These are phyloP conservation scores for Amphiprion percula DNA, from an alignment of 2,113 vertebrate genomes.

Conservation along the genomic window DNA sequence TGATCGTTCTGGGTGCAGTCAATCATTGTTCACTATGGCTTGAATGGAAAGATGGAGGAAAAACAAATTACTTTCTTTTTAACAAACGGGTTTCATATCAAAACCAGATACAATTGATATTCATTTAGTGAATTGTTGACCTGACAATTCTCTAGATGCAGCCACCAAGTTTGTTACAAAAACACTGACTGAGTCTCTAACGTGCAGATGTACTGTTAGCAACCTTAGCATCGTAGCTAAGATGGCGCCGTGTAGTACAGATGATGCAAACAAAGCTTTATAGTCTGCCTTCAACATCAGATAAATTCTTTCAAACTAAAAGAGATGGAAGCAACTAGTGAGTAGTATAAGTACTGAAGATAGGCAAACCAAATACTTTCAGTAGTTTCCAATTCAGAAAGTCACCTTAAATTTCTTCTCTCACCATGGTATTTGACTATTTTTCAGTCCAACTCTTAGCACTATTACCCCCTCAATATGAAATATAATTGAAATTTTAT, in stretches of 20 bases:
- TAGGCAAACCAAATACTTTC: background rate
- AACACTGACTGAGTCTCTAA: too few species aligned
- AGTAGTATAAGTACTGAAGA: background rate
- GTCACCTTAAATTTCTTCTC: background rate
- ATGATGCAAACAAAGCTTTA: too few species aligned
- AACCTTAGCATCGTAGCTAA: background rate
- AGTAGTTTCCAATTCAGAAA: background rate
- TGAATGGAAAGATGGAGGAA: background rate
- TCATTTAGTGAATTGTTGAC: too few species aligned
- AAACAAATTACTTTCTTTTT: background rate
- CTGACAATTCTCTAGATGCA: too few species aligned
- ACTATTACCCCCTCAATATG: background rate
- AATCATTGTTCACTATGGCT: background rate
- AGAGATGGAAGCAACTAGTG: background rate
- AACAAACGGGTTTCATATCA: background rate
- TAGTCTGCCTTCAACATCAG: too few species aligned
- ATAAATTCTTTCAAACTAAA: too few species aligned
- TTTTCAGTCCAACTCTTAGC: constrained; percentile 10
- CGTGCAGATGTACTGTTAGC: too few species aligned
- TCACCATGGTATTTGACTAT: constrained; percentile 3
- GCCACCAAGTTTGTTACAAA: too few species aligned
- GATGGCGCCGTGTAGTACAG: background rate
- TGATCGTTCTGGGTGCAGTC: too few species aligned
- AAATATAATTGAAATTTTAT: constrained; percentile 45
- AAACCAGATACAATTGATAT: too few species aligned